phyloP scores from a whole-genome alignment of 2,797 vertebrate genomes.

The Hippocampus kuda region DNA sequence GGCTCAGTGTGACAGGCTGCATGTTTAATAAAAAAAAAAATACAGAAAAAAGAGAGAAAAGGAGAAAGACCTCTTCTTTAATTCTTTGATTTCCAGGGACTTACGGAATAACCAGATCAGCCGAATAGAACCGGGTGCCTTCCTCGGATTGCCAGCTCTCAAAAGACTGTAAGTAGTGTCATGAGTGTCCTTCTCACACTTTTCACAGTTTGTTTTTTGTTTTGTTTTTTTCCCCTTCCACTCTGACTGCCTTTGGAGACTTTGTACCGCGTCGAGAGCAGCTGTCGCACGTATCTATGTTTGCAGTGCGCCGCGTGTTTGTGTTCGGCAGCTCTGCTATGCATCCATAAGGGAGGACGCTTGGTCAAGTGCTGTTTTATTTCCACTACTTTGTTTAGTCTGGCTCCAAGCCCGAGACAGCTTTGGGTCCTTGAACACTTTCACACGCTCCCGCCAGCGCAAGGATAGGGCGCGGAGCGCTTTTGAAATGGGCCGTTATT shows the following conservation, averaged over 20 bases:
- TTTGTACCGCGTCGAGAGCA: constrained; percentile 11
- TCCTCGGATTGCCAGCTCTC: constrained; percentile 81
- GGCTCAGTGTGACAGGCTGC: too few relatives aligned
- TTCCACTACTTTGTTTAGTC: constrained; percentile 40
- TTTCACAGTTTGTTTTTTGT: too few relatives aligned
- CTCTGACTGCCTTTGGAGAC: background rate
- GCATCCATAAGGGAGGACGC: constrained; percentile 35
- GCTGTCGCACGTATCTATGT: constrained; percentile 21
- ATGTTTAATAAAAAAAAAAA: too few relatives aligned
- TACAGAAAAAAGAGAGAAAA: too few relatives aligned
- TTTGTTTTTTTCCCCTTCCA: background rate
- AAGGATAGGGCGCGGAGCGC: background rate
- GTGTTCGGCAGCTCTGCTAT: constrained; percentile 15
- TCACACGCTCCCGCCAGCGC: constrained; percentile 27
- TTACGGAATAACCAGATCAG: constrained; percentile 92
- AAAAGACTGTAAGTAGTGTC: constrained; percentile 86
- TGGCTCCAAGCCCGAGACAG: constrained; percentile 45
- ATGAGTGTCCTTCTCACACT: background rate
- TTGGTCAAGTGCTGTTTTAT: constrained; percentile 27
- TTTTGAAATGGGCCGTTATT: background rate
- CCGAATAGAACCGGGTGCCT: constrained; percentile 86
- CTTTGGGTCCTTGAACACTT: constrained; percentile 40
- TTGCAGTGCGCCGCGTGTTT: background rate
- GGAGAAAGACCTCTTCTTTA: background rate
- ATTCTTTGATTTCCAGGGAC: constrained; percentile 67